Evolutionary conservation across 2,888 invertebrate species (phyloP).

Genomic region (Patella ulyssiponensis): DNA sequence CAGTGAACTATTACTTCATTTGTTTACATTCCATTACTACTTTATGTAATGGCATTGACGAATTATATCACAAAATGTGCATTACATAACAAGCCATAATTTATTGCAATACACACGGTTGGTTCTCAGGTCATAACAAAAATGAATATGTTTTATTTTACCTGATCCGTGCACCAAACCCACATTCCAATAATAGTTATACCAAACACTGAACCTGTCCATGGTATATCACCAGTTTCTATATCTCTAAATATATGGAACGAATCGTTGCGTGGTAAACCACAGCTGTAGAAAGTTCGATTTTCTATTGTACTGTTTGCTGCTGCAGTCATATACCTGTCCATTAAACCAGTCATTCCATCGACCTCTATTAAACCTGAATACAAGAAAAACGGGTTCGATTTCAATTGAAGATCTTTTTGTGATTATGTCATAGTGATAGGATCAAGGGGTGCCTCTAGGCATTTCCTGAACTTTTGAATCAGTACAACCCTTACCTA

Average conservation of each 20-base stretch:
- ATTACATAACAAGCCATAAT: too few species aligned
- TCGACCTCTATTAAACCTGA: constrained; percentile 69
- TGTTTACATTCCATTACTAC: too few species aligned
- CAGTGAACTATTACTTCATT: too few species aligned
- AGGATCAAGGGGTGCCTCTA: too few species aligned
- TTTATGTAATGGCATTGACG: too few species aligned
- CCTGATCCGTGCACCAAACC: constrained; percentile 70
- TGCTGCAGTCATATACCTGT: constrained; percentile 68
- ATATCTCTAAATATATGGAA: constrained; percentile 57
- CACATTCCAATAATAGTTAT: constrained; percentile 60
- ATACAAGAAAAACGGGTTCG: neutral
- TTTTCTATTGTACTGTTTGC: constrained; percentile 62
- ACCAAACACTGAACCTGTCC: constrained; percentile 63
- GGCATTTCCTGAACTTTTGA: too few species aligned
- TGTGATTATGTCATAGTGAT: too few species aligned
- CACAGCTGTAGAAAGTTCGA: constrained; percentile 48
- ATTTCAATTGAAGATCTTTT: too few species aligned
- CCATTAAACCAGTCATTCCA: constrained; percentile 71
- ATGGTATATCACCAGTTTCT: constrained; percentile 57
- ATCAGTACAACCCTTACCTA: too few species aligned
- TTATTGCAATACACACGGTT: too few species aligned
- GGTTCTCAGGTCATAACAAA: neutral
- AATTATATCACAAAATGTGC: too few species aligned
- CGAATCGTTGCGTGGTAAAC: constrained; percentile 55
- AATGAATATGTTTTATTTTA: constrained; percentile 25